Base-by-base conservation (phyloP, 2,113 vertebrate species). In the Neogale vison region DNA sequence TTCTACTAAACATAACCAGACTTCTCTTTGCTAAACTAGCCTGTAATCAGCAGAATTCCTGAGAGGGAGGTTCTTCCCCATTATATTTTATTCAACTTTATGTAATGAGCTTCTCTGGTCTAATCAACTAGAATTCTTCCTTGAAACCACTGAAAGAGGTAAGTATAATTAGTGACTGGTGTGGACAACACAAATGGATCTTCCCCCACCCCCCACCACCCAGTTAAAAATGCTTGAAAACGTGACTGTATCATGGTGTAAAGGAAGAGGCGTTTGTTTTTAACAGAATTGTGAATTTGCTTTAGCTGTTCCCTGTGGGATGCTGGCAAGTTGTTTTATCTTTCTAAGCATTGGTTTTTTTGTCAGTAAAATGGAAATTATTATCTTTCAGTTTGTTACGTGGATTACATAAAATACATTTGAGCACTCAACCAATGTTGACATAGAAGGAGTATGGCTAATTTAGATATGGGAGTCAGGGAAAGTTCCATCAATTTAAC, bases 341-440 rank as follows among this genome's bases (percentile, higher is more conserved):
- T 96, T 83, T 88, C 67, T 90, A 65, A 63, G n/a, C 72, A 42
- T 89, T 91, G 13, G 31, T 55, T 82, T 87, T 85, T 57, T 95
- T 74, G 65, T 93, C 18, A 76, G 29, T 84, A 94, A 91, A 90
- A 93, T 36, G 39, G 63, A 95, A 93, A 93, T 88, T 87, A 84
- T 52, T 77, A 90, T 67, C 55, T 80, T 94, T 36, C 3, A 14
- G 6, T 42, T 74, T 87, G n/a, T 95, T 96, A 36, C 77, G 36
- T 74, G 76, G 95, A 88, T 97, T 90, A 88, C 26, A 3, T 69
- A 59, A 93, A 23, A 39, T 65, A 26, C 26, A 47, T 50, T 71
- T 76, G 88, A 69, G 42, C 23, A 34, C 29, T 90, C 23, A 71
- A n/a, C 52, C 52, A 65, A 72, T 93, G 65, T 72, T 88, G 57